phyloP scores from a whole-genome alignment of 2,113 vertebrate genomes.

The Dissostichus mawsoni region DNA sequence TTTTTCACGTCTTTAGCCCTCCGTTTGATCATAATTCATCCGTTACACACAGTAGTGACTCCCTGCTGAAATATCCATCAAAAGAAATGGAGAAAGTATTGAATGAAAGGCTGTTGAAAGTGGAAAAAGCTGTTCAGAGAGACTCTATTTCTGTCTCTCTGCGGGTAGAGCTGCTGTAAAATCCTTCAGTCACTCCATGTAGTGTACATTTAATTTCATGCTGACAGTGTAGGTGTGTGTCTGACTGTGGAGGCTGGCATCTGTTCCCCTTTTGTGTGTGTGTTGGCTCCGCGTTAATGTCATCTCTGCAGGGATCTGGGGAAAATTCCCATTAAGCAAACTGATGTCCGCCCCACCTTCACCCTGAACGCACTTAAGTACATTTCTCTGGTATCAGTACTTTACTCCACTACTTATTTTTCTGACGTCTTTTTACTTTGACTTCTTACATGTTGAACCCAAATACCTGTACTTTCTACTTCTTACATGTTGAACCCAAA shows the following conservation, averaged over 20 bases:
- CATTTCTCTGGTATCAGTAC: no score
- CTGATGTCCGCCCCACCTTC: constrained; percentile 3
- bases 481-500: no score
- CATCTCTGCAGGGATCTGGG: constrained; percentile 7
- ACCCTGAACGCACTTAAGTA: not conserved
- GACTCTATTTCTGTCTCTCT: not conserved
- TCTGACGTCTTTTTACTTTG: no score
- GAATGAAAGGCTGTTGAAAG: not conserved
- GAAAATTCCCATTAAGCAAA: constrained; percentile 38
- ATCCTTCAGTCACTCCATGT: not conserved
- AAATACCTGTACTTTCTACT: no score
- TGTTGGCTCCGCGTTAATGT: constrained; percentile 5
- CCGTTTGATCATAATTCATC: not conserved
- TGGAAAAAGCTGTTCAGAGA: not conserved
- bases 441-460: no score
- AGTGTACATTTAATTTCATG: not conserved
- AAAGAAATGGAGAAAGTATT: not conserved
- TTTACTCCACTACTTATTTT: no score
- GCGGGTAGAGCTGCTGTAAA: not conserved
- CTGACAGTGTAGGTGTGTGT: not conserved
- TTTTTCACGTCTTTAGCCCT: not conserved
- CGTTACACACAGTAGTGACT: not conserved
- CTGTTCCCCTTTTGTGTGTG: constrained; percentile 12
- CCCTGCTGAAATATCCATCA: not conserved
- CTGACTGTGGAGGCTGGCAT: not conserved